Evolutionary conservation across 2,888 invertebrate species (phyloP).

Genomic region (Hemaris fuciformis): DNA sequence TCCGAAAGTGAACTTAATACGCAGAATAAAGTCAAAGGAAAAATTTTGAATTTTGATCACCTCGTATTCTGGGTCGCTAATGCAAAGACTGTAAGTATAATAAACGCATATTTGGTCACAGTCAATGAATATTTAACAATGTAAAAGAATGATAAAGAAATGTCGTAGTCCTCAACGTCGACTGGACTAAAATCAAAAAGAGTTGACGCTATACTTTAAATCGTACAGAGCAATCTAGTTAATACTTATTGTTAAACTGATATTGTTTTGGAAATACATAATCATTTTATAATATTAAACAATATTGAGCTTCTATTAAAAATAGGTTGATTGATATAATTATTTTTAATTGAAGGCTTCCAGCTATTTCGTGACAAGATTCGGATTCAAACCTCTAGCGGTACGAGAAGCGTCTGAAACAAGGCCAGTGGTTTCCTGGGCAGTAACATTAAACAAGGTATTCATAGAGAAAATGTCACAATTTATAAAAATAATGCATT

Average conservation of each 20-base stretch:
- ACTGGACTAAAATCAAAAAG: too few species aligned
- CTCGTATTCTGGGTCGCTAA: constrained; percentile 72
- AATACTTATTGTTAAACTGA: too few species aligned
- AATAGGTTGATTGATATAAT: not conserved
- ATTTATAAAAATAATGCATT: too few species aligned
- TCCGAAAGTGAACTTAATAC: constrained; percentile 34
- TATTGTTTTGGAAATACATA: too few species aligned
- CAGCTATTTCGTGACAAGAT: constrained; percentile 92
- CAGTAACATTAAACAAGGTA: constrained; percentile 93
- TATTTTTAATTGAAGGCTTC: constrained; percentile 85
- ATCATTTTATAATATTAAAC: too few species aligned
- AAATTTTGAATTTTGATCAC: constrained; percentile 66
- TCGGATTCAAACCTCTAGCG: constrained; percentile 95
- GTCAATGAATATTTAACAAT: too few species aligned
- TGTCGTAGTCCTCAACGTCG: too few species aligned
- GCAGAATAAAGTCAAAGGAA: constrained; percentile 36
- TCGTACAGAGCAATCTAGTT: too few species aligned
- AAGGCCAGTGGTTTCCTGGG: constrained; percentile 89
- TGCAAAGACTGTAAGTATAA: constrained; percentile 62
- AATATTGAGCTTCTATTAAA: not conserved
- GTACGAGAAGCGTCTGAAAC: constrained; percentile 94
- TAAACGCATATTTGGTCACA: not conserved
- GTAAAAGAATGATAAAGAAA: too few species aligned
- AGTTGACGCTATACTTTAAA: too few species aligned
- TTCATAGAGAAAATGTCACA: too few species aligned